These are phyloP conservation scores for Eudemis profundana DNA, from an alignment of 2,888 invertebrate genomes.

Conservation along the genomic window DNA sequence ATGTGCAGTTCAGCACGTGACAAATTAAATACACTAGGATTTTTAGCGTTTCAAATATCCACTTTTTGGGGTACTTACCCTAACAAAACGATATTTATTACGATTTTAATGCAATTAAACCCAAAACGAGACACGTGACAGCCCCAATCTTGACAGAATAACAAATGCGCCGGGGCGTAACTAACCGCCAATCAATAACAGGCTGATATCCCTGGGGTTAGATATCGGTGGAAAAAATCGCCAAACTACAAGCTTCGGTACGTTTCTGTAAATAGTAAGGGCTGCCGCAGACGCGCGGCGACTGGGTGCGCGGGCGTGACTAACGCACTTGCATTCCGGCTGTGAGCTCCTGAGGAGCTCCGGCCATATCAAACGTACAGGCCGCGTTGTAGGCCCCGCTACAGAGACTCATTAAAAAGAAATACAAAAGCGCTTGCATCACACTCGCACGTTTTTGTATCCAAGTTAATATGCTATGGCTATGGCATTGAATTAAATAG, in stretches of 20 bases:
- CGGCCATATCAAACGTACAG: too few species aligned
- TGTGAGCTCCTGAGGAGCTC: too few species aligned
- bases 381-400: too few species aligned
- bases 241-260: slow-evolving; percentile 46
- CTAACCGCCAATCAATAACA: slow-evolving; percentile 81
- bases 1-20: too few species aligned
- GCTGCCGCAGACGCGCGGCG: slow-evolving; percentile 3
- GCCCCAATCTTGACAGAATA: slow-evolving; percentile 65
- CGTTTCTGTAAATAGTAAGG: slow-evolving; percentile 31
- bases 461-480: too few species aligned
- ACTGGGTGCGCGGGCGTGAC: not conserved
- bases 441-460: too few species aligned
- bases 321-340: not conserved
- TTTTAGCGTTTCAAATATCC: too few species aligned
- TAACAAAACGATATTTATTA: slow-evolving; percentile 11
- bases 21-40: too few species aligned
- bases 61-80: not conserved
- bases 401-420: too few species aligned
- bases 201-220: slow-evolving; percentile 73
- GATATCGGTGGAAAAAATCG: slow-evolving; percentile 62
- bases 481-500: too few species aligned
- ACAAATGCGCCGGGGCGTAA: slow-evolving; percentile 74
- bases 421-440: too few species aligned
- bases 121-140: slow-evolving; percentile 51
- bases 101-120: slow-evolving; percentile 33